Evolutionary conservation across 2,797 vertebrate species (phyloP).

Genomic region (Acestrorhynchus altus): DNA sequence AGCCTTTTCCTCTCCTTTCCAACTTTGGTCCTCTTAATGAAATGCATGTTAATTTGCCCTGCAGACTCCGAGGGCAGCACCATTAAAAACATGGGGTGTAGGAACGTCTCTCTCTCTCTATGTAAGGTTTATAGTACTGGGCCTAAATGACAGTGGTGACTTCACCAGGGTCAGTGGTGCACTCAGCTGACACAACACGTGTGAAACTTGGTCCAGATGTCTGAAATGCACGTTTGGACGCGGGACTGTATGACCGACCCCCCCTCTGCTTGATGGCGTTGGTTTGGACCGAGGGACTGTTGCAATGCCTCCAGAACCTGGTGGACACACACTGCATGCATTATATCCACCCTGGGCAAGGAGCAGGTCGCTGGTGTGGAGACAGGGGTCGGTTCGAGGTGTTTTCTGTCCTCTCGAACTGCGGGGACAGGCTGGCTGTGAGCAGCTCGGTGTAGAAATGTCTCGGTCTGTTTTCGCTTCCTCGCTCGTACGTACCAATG

Average conservation of each 20-base stretch:
- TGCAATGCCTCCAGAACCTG: conserved; percentile 68
- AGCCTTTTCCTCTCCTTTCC: neutral
- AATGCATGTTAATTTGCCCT: conserved; percentile 41
- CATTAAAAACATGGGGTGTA: conserved; percentile 8
- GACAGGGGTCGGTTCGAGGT: no score
- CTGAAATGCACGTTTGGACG: neutral
- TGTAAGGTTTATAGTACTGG: no score
- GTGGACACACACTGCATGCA: conserved; percentile 58
- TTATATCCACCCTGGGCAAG: conserved; percentile 35
- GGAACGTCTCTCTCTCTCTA: no score
- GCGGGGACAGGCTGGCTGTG: conserved; percentile 35
- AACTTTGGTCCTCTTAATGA: conserved; percentile 16
- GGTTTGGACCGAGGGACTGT: conserved; percentile 72
- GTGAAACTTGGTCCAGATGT: neutral
- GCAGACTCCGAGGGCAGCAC: conserved; percentile 32
- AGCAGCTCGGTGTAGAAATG: neutral
- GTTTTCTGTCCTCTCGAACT: neutral
- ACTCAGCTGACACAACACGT: fast-evolving
- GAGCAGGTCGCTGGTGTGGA: neutral
- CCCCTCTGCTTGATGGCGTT: conserved; percentile 40
- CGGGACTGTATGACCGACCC: neutral
- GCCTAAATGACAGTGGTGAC: no score
- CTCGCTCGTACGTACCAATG: conserved; percentile 40
- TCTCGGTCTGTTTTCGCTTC: conserved; percentile 39
- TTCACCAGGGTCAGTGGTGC: neutral